Evolutionary conservation across 2,113 vertebrate species (phyloP), one percentile per base, ranked within the genome.

Genomic region (Cyprinodon tularosa): DNA sequence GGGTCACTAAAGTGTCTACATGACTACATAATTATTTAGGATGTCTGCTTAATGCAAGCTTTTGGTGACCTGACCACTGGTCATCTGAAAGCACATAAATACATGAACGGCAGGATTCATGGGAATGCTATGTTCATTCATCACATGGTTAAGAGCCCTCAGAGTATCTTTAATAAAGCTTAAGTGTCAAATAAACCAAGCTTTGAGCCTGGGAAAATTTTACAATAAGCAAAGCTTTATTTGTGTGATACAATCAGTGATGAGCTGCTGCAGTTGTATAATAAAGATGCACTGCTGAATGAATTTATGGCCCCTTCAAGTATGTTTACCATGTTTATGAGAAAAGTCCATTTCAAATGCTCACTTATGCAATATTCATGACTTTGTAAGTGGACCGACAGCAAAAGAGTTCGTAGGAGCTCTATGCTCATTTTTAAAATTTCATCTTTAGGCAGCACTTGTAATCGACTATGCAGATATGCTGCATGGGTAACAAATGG

Each of bases 261-360:
- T 14, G 77, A 81, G 57, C 60, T 69, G 42, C 50, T 68, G 4
- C 73, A 79, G 81, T 62, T 63, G 50, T 68, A 66, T 68, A 64
- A 72, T 57, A 59, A 76, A 10, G n/a, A 63, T 13, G 17, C 48
- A 40, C 36, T 66, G 71, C 45, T 72, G 64, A 81, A 72, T 14
- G 44, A 77, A 74, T 81, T 88, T 72, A 87, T 75, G 75, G 74
- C 70, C 68, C 61, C 79, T 82, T 79, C 50, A 86, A 89, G 72
- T 81, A 76, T 88, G 86, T 87, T 89, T 89, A 84, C 74, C 70
- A 74, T 84, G 77, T 91, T 80, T 87, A 86, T 71, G 76, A 88
- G 77, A 81, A 39, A 66, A 79, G 81, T 76, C 66, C 68, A 73
- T 88, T 78, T 82, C 70, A 87, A 84, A 77, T 48, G 73, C 45